A percentile compares a stretch with the other conserved stretches of the same genome.
phyloP scores from a whole-genome alignment of 2,797 vertebrate species.

The Protonibea diacanthus region DNA sequence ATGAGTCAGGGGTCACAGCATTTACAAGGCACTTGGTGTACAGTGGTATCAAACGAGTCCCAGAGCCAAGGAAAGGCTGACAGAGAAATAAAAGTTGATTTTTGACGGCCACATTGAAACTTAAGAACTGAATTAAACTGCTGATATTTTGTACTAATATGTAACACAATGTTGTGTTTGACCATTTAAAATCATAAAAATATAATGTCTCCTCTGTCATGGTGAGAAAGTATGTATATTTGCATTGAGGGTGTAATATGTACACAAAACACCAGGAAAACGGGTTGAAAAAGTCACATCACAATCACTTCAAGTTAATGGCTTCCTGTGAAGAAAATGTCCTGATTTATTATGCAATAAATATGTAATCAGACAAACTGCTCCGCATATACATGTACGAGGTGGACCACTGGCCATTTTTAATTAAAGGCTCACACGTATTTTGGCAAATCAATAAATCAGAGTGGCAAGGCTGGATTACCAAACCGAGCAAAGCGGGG shows the following conservation, averaged over 20 bases:
- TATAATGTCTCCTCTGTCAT: neutral
- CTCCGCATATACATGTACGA: neutral
- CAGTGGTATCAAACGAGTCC: constrained; percentile 54
- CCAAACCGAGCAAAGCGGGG: neutral
- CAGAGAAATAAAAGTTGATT: neutral
- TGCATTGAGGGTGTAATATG: neutral
- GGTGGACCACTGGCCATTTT: neutral
- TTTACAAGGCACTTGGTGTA: constrained; percentile 56
- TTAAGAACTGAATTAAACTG: neutral
- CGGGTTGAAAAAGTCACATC: neutral
- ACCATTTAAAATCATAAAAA: neutral
- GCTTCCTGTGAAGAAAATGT: neutral
- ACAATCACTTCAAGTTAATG: neutral
- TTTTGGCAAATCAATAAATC: neutral
- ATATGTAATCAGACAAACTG: neutral
- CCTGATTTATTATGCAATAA: neutral
- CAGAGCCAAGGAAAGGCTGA: constrained; percentile 9
- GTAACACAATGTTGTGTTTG: neutral
- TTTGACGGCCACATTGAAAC: neutral
- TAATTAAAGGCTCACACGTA: neutral
- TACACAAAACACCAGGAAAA: neutral
- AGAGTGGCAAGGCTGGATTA: neutral
- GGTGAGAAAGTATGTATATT: neutral
- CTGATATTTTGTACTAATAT: no score
- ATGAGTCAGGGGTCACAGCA: constrained; percentile 65